A percentile compares a stretch with the other conserved stretches of the same genome.
These are phyloP conservation scores for Nasonia oneida DNA, from an alignment of 2,888 invertebrate species.

Conservation along the genomic window DNA sequence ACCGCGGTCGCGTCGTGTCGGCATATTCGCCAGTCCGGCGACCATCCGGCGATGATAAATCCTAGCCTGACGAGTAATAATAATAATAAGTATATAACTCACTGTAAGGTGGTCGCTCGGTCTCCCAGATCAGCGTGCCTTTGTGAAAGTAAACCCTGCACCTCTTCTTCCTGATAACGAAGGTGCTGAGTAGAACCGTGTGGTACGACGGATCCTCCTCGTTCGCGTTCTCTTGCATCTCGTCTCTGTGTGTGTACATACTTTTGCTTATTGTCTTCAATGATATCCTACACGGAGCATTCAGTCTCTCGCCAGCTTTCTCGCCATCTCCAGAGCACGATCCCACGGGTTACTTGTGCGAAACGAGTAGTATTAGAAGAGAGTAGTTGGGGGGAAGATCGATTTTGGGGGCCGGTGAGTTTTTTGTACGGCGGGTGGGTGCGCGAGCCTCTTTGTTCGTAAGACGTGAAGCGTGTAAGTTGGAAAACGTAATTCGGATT, in stretches of 20 bases:
- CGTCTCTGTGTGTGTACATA: background rate
- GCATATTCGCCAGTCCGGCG: no score
- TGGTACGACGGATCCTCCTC: constrained; percentile 67
- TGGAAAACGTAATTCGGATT: no score
- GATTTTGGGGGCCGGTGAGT: background rate
- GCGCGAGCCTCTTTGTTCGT: background rate
- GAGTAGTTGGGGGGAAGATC: background rate
- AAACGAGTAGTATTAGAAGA: no score
- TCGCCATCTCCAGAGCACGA: background rate
- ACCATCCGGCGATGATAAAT: no score
- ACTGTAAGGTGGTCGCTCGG: constrained; percentile 81
- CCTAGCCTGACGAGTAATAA: no score
- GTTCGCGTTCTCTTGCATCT: constrained; percentile 1
- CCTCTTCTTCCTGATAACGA: constrained; percentile 83
- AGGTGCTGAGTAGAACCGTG: constrained; percentile 80
- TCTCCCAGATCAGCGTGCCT: constrained; percentile 84
- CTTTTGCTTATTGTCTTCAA: no score
- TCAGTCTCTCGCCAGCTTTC: background rate
- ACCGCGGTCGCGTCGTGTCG: no score
- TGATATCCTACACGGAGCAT: background rate
- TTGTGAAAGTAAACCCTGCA: constrained; percentile 84
- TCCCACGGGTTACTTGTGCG: no score
- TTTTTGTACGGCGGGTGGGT: background rate
- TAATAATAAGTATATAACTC: constrained; percentile 74
- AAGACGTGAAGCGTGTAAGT: background rate